Conservation (phyloP, 1,140 invertebrate genomes). For the Saccostrea glomerata region DNA sequence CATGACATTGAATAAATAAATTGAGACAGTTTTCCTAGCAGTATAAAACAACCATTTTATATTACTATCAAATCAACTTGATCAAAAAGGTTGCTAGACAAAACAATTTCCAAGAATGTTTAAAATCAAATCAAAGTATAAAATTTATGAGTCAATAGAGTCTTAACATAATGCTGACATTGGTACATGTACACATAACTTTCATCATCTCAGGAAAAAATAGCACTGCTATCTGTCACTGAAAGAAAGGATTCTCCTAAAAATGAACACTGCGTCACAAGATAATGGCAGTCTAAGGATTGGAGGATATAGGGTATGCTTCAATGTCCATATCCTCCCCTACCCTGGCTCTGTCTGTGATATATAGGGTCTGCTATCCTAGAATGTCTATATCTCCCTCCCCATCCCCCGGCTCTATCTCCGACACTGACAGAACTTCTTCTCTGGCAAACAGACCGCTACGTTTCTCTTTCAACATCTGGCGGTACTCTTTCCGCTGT, state of each 20-base stretch:
- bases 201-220: neutral
- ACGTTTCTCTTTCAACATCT: constrained; percentile 69
- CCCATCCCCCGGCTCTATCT: constrained; percentile 39
- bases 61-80: no score
- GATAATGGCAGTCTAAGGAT: neutral
- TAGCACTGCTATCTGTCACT: neutral
- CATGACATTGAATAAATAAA: no score
- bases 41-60: no score
- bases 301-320: constrained; percentile 1
- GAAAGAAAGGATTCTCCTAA: neutral
- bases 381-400: constrained; percentile 70
- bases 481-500: constrained; percentile 66
- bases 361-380: constrained; percentile 40
- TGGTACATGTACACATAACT: no score
- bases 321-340: constrained; percentile 68
- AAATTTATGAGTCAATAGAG: no score
- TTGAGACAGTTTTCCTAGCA: no score
- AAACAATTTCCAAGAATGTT: no score
- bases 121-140: no score
- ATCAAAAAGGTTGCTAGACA: no score
- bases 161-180: no score
- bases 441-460: constrained; percentile 70
- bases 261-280: neutral
- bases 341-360: neutral
- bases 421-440: constrained; percentile 64